Evolutionary conservation across 1,140 invertebrate species (phyloP).

Genomic region (Hyles euphorbiae): DNA sequence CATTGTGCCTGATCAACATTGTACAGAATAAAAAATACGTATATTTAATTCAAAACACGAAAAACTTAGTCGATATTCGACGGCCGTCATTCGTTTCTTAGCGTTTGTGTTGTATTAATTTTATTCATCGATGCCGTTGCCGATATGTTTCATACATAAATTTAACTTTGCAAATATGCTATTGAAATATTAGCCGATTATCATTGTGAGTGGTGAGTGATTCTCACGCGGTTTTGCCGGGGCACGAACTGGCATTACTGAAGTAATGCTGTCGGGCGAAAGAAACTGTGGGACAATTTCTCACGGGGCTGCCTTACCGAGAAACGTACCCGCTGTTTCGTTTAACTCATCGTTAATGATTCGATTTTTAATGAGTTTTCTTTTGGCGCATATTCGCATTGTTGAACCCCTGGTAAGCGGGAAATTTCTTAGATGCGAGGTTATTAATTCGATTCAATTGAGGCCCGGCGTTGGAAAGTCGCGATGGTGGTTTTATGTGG

Average conservation of each 20-base stretch:
- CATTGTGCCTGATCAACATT: slow-evolving; percentile 4
- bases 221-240: slow-evolving; percentile 37
- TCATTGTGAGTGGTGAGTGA: slow-evolving; percentile 21
- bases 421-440: slow-evolving; percentile 1
- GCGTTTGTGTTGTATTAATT: not conserved
- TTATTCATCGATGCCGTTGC: not conserved
- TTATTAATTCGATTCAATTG: slow-evolving; percentile 6
- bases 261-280: slow-evolving; percentile 34
- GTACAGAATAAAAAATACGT: slow-evolving; percentile 4
- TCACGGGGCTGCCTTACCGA: slow-evolving; percentile 28
- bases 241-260: slow-evolving; percentile 26
- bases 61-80: slow-evolving; percentile 1
- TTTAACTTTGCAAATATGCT: slow-evolving; percentile 27
- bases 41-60: slow-evolving; percentile 5
- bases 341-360: slow-evolving; percentile 35
- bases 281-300: slow-evolving; percentile 42
- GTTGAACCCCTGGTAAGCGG: slow-evolving; percentile 7
- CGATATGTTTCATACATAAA: slow-evolving; percentile 4
- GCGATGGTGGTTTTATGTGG: slow-evolving; percentile 7
- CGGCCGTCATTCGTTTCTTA: no score
- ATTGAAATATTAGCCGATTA: slow-evolving; percentile 23
- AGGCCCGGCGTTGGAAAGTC: slow-evolving; percentile 11
- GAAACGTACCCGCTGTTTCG: slow-evolving; percentile 41
- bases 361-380: slow-evolving; percentile 42
- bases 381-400: slow-evolving; percentile 13